Evolutionary conservation across 2,888 invertebrate species (phyloP).

Genomic region (Nephrocerus scutellatus): DNA sequence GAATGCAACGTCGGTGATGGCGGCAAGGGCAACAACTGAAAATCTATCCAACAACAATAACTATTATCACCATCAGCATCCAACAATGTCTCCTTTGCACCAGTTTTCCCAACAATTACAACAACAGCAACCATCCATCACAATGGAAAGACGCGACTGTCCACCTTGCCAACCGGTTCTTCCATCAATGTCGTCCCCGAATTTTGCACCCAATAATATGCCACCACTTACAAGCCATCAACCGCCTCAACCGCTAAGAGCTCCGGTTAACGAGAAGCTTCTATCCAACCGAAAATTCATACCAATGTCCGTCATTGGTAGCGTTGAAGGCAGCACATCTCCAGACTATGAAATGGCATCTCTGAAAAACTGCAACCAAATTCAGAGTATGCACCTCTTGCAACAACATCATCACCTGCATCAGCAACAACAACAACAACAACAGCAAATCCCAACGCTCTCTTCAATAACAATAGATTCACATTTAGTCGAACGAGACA

Average conservation of each 20-base stretch:
- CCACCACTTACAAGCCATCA: constrained; percentile 18
- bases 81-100: constrained; percentile 12
- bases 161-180: no score
- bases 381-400: constrained; percentile 19
- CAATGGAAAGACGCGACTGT: constrained; percentile 12
- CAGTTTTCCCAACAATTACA: constrained; percentile 18
- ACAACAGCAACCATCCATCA: constrained; percentile 13
- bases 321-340: constrained; percentile 17
- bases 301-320: no score
- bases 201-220: constrained; percentile 18
- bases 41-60: background rate
- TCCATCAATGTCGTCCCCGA: no score
- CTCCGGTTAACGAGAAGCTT: constrained; percentile 14
- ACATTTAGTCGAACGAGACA: constrained; percentile 56
- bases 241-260: constrained; percentile 16
- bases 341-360: constrained; percentile 17
- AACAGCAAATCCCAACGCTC: constrained; percentile 25
- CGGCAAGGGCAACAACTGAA: constrained; percentile 21
- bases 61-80: constrained; percentile 8
- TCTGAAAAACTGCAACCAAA: constrained; percentile 19
- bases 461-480: no score
- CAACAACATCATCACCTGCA: no score
- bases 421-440: constrained; percentile 20
- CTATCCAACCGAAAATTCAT: constrained; percentile 20
- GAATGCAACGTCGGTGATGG: no score